phyloP scores from a whole-genome alignment of 2,113 vertebrate genomes.

The Prochilodus magdalenae region DNA sequence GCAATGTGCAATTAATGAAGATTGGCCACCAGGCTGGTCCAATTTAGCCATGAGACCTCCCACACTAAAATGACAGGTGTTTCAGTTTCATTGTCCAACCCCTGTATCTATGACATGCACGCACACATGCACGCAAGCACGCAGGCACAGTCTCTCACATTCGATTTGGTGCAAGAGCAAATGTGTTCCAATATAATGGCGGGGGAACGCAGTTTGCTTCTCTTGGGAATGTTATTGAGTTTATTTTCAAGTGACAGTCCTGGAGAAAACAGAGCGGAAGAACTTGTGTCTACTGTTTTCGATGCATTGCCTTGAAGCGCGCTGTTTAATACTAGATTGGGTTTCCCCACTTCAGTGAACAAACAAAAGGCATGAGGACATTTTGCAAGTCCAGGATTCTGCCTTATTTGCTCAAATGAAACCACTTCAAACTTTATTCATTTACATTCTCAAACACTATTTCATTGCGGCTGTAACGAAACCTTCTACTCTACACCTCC shows the following conservation, averaged over 20 bases:
- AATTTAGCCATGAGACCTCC: no score
- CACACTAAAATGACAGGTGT: no score
- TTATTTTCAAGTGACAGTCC: neutral
- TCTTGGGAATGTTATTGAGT: neutral
- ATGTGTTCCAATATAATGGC: neutral
- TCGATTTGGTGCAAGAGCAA: slow-evolving; percentile 33
- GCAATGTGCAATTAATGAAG: no score
- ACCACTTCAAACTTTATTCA: neutral
- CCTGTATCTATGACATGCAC: slow-evolving; percentile 6
- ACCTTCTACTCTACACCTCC: no score
- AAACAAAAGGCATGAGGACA: neutral
- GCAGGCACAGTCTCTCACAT: slow-evolving; percentile 64
- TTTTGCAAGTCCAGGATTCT: neutral
- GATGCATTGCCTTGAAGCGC: neutral
- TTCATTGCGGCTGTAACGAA: no score
- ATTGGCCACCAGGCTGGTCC: no score
- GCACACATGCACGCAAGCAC: slow-evolving; percentile 21
- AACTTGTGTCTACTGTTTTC: neutral
- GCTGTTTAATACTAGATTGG: neutral
- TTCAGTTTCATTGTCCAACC: no score
- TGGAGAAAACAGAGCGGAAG: neutral
- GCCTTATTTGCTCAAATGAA: neutral
- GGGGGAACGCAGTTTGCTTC: neutral
- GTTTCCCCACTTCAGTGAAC: neutral
- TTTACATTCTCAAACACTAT: neutral